These are phyloP conservation scores for Drosophila auraria DNA, from an alignment of 1,140 invertebrate species.

Conservation along the genomic window DNA sequence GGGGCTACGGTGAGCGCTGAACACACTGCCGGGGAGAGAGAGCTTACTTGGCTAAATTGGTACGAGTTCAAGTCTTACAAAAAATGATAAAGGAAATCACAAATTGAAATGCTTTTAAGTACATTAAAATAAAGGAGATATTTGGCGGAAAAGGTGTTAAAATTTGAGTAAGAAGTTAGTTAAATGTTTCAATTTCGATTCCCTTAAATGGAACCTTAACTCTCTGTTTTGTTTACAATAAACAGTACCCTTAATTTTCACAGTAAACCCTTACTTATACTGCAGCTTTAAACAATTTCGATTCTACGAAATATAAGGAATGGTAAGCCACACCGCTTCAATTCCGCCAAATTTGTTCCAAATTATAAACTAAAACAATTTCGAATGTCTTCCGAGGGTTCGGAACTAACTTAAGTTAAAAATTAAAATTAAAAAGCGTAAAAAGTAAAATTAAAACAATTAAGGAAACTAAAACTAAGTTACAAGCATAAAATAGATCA, in stretches of 20 bases:
- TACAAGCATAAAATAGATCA: conserved; percentile 10
- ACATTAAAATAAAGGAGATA: conserved; percentile 1
- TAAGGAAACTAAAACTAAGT: conserved; percentile 31
- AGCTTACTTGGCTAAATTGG: conserved; percentile 39
- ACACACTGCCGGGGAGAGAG: conserved; percentile 28
- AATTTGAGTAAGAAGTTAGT: neutral
- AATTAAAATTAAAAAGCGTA: neutral
- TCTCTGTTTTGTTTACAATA: neutral
- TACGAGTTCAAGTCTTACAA: conserved; percentile 36
- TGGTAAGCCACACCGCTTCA: neutral
- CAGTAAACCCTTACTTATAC: neutral
- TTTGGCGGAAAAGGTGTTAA: neutral
- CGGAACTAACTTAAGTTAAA: conserved; percentile 1
- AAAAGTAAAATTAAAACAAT: conserved; percentile 13
- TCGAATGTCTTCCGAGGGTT: neutral
- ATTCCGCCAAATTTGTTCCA: conserved; percentile 5
- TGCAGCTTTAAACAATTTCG: neutral
- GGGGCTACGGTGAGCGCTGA: conserved; percentile 37
- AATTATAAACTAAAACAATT: neutral
- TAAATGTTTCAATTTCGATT: neutral
- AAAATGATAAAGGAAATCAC: conserved; percentile 34
- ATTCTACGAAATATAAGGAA: neutral
- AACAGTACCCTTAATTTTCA: neutral
- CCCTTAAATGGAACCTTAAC: neutral
- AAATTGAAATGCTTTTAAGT: conserved; percentile 46